phyloP scores from a whole-genome alignment of 2,797 vertebrate species.

The Acestrorhynchus altus region DNA sequence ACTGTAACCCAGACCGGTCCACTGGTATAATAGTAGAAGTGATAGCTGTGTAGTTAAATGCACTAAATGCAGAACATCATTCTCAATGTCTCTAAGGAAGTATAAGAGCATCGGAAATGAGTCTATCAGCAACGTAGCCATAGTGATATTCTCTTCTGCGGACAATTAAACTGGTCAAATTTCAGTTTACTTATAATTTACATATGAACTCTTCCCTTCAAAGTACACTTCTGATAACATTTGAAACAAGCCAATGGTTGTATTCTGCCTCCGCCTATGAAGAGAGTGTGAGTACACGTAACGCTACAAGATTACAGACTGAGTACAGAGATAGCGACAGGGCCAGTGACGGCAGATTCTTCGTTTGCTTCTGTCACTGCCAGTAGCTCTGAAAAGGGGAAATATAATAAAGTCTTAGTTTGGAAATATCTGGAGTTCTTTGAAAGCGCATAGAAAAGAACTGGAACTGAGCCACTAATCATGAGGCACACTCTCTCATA shows the following conservation, averaged over 20 bases:
- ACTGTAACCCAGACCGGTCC: no score
- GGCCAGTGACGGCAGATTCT: background rate
- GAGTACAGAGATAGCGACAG: background rate
- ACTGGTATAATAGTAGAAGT: background rate
- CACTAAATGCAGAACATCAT: background rate
- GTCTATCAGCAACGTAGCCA: background rate
- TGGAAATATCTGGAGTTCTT: background rate
- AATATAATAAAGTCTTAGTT: background rate
- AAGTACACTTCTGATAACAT: constrained; percentile 3
- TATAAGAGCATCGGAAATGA: background rate
- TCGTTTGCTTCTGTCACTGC: background rate
- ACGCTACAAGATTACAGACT: background rate
- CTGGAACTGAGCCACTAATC: background rate
- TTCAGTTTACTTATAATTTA: constrained; percentile 14
- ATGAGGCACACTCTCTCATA: constrained; percentile 47
- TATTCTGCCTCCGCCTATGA: constrained; percentile 17
- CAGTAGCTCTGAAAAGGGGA: background rate
- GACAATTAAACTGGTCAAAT: background rate
- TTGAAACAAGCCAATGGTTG: background rate
- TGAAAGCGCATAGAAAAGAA: background rate
- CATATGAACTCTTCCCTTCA: constrained; percentile 10
- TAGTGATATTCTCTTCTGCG: background rate
- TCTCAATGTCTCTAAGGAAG: background rate
- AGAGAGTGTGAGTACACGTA: background rate
- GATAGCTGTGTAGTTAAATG: background rate